phyloP scores from a whole-genome alignment of 2,113 vertebrate species.

The Entosphenus tridentatus region DNA sequence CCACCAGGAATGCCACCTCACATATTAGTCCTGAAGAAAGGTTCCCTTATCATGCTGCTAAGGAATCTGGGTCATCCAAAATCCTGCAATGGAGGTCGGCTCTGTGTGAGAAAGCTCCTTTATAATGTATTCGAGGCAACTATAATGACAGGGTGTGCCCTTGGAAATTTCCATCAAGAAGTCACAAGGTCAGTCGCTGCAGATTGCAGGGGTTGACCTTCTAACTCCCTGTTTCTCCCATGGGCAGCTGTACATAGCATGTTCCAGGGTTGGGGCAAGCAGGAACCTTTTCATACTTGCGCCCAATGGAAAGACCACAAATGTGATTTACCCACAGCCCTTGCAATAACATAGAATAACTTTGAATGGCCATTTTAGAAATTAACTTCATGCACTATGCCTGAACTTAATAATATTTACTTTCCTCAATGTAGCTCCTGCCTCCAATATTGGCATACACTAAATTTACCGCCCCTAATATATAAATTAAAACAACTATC shows the following conservation, averaged over 20 bases:
- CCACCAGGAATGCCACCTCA: background rate
- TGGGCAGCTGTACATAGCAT: background rate
- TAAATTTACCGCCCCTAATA: too few relatives aligned
- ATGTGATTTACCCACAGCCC: background rate
- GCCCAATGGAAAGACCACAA: too few relatives aligned
- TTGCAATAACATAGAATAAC: too few relatives aligned
- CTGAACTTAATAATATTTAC: too few relatives aligned
- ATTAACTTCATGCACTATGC: too few relatives aligned
- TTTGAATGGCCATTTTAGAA: too few relatives aligned
- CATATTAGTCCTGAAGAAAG: background rate
- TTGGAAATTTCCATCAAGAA: background rate
- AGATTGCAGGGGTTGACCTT: background rate
- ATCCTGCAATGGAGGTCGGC: background rate
- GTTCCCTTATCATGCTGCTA: background rate
- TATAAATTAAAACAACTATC: too few relatives aligned
- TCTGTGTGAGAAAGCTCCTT: background rate
- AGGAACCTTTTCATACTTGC: background rate
- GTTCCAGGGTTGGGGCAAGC: background rate
- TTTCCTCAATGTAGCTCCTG: too few relatives aligned
- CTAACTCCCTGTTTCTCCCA: background rate
- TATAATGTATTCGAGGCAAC: background rate
- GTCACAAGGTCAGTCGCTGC: background rate
- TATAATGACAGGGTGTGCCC: background rate
- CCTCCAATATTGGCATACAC: too few relatives aligned
- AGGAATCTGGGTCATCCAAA: background rate